Evolutionary conservation across 2,797 vertebrate species (phyloP), one percentile per base, ranked within the genome.

Genomic region (Numenius phaeopus): DNA sequence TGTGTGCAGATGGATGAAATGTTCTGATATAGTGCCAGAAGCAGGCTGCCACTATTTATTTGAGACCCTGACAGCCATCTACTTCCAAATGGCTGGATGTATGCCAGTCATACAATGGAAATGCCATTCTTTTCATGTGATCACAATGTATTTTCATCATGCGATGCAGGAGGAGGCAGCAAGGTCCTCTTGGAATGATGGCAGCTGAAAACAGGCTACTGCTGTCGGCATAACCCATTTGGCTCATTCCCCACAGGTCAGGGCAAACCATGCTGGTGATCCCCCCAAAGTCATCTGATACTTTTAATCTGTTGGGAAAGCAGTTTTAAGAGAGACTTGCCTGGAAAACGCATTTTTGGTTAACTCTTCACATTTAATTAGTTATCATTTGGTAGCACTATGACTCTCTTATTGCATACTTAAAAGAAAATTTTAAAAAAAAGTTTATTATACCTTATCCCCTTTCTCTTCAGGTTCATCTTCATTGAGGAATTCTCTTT

Each of bases 381-480:
- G 12, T 50, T 95, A 86, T 84, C 47, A 62, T 22, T 24, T 61
- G 66, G 46, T 30, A 73, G 61, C 57, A 88, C 14, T 76, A 71
- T 19, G 5, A 75, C 34, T 37, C 30, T 27, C 73, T 91, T 61
- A 70, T 3, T 39, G n/a, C 16, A 55, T 5, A 65, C 15, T 49
- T 66, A 15, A 72, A 91, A 71, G 16, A 23, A 66, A 18, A 16
- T 30, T 12, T 29, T 24, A 44, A 11, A 26, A 39, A 39, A 24
- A 19, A 57, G 32, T 61, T 84, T 72, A 72, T 55, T 77, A 58
- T 98, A 99, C 99, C 99, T 99, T 99, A 96, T 99, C 99, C 21
- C 99, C 99, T 97, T 99, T 99, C 97, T 99, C 99, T 97, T 99
- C 99, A 6, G 99, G 99, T 92, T 99, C 99, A 79, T 99, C 99